Percentiles rank a stretch among this genome's conserved stretches.
These are phyloP conservation scores for Calonectris borealis DNA, from an alignment of 2,113 vertebrate genomes.

Conservation along the genomic window DNA sequence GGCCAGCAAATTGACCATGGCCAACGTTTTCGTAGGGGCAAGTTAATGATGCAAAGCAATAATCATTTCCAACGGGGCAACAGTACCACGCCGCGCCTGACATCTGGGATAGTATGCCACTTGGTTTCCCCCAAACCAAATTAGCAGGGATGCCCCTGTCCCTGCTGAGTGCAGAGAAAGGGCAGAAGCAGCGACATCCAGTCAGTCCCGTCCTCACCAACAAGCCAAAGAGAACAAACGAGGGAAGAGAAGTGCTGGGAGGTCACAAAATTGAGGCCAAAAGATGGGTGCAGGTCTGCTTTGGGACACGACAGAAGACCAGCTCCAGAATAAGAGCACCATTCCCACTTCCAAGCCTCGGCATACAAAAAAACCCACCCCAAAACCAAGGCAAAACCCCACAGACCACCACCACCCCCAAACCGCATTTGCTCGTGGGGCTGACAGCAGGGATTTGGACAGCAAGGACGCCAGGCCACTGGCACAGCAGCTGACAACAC, in stretches of 20 bases:
- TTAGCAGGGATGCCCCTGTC: neutral
- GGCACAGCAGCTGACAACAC: neutral
- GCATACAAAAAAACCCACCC: neutral
- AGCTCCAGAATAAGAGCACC: neutral
- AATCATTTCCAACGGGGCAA: neutral
- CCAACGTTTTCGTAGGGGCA: neutral
- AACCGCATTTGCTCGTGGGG: accelerated
- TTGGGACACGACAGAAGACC: accelerated
- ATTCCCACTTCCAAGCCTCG: neutral
- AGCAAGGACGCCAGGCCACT: neutral
- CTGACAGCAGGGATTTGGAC: neutral
- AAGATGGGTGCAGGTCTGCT: neutral
- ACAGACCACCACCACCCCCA: neutral
- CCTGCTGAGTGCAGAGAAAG: neutral
- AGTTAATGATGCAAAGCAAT: neutral
- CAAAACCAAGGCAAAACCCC: neutral
- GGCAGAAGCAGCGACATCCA: neutral
- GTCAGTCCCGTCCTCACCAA: neutral
- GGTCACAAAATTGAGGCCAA: neutral
- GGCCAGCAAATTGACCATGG: neutral
- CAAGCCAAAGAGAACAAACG: neutral
- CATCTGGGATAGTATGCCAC: neutral
- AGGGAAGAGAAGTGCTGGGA: neutral
- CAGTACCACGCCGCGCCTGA: neutral
- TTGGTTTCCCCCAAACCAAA: neutral